Evolutionary conservation across 2,797 vertebrate genomes (phyloP), one percentile per base, ranked within the genome.

Genomic region (Tarsius wallacei): DNA sequence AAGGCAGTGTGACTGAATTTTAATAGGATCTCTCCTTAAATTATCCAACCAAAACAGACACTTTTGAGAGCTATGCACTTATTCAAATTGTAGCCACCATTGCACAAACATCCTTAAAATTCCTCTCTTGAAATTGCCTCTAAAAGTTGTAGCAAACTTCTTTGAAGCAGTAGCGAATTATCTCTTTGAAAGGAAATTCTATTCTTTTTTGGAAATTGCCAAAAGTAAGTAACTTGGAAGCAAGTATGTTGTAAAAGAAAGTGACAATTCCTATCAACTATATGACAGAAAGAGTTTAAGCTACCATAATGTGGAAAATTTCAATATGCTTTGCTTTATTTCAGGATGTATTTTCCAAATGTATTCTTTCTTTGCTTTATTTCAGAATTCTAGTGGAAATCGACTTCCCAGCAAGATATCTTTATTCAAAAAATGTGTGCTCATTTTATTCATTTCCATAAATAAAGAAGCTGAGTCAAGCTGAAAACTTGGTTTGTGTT

Each of bases 1-100:
- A 92, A 76, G 53, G 53, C 36, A 22, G 31, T 6, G 26, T 49
- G 55, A 7, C 80, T n/a, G n/a, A 21, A 47, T 77, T 71, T 96
- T 93, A 84, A 84, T 89, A 63, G 80, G 6, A 33, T 63, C 19
- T 28, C 17, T 19, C n/a, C 82, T 53, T 64, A 91, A 89, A 70
- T 61, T 61, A 87, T 31, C 53, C 89, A 91, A 66, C 31, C 73
- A 51, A 71, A 93, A 55, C 85, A 81, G 53, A 61, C 53, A 66
- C 12, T 74, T 83, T 26, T 2, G 63, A 92, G 81, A 28, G 21
- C 57, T 28, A 15, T 21, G 51, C 17, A 36, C 16, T 17, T 53
- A 24, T 16, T 91, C 19, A 16, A 70, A 24, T 64, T 57, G 81
- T 26, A 88, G 31, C 14, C 70, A 16, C 26, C 16, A 49, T 16